Percentiles rank a stretch among this genome's conserved stretches.
These are phyloP conservation scores for Parazoanthus atlanticus DNA, from an alignment of 92 coral and sea anemone species.

Conservation along the genomic window DNA sequence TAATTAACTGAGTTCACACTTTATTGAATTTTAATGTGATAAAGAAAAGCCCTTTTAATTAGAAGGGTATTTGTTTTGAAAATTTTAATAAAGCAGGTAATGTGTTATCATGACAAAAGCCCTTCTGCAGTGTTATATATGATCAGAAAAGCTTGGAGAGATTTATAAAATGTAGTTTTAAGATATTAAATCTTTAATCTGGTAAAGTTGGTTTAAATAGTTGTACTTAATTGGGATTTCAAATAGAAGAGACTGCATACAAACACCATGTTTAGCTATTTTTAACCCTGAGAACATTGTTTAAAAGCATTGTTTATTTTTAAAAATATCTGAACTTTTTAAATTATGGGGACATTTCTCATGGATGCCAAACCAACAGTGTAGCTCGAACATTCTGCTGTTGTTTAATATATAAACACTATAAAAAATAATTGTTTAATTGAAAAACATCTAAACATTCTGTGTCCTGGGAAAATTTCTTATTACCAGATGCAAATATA, in stretches of 20 bases:
- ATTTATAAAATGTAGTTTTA: not conserved
- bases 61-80: slow-evolving; percentile 13
- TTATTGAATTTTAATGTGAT: slow-evolving; percentile 32
- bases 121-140: no score
- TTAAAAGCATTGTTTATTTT: not conserved
- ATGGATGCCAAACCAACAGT: not conserved
- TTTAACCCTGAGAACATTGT: not conserved
- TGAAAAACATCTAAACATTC: not conserved
- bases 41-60: slow-evolving; percentile 32
- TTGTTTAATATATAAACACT: not conserved
- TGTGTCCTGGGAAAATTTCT: not conserved
- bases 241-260: not conserved
- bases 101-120: not conserved
- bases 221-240: not conserved
- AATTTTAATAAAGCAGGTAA: not conserved
- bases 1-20: slow-evolving; percentile 29
- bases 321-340: not conserved
- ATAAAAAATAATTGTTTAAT: not conserved
- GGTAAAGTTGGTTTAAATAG: not conserved
- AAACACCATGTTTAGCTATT: no score
- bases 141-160: not conserved
- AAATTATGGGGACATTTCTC: not conserved
- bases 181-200: not conserved
- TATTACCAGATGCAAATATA: not conserved
- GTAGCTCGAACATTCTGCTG: not conserved